Base-by-base conservation (phyloP, 2,888 invertebrate species). In the Drosophila meridiana region DNA sequence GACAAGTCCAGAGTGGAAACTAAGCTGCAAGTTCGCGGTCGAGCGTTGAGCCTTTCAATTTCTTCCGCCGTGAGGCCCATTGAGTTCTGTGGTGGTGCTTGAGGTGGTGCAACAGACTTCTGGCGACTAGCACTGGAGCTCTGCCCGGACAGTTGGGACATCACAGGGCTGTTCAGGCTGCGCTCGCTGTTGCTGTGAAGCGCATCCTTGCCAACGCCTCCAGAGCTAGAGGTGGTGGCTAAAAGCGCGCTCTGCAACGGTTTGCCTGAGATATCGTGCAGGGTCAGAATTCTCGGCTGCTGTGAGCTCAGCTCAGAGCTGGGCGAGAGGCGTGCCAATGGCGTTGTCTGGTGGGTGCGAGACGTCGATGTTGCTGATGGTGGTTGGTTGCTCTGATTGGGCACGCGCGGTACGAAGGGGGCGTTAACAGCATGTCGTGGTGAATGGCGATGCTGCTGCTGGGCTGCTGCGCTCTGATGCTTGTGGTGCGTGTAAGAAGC, bases 1-100 rank as follows among this genome's bases (percentile, higher is more conserved):
- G 98, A 98, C n/a, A 98, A 98, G 93, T 99, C 98, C 83, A 98
- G 94, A 3, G 98, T 97, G 45, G 97, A 97, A 3, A 98, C 98
- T 80, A 99, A 94, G 92, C 98, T 98, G 43, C 97, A 97, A 36
- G 97, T 97, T 78, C 98, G 94, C 36, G 98, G 97, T 62, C 98
- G 94, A 2, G 97, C 96, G 93, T 98, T 97, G 90, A 98, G 95
- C 91, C 98, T 94, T 92, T 98, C 98, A 78, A 98, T 97, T 94
- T 98, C 98, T 93, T 98, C 98, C 38, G 98, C 97, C 0, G 98
- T 98, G 13, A 98, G 94, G 0, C 98, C 98, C 93, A 97, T 97
- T 50, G 96, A 95, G 7, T 95, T 95, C 89, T 96, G 96, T 0
- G 95, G 94, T 34, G 96, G 95, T 28, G 95, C 95, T 90, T 96